phyloP scores from a whole-genome alignment of 2,797 vertebrate genomes.

The Antrozous pallidus region DNA sequence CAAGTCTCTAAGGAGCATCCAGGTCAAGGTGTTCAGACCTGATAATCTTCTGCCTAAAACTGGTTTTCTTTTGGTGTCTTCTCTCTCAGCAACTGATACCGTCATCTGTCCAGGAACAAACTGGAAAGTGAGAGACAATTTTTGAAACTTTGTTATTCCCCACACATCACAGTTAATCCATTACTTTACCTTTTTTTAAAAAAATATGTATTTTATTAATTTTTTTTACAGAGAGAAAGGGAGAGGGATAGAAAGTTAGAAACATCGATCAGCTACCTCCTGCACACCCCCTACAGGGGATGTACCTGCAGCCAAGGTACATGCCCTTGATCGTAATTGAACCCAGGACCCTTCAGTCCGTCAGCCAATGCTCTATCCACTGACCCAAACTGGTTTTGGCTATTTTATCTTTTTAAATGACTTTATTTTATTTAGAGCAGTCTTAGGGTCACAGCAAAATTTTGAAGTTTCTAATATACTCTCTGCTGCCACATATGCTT shows the following conservation, averaged over 20 bases:
- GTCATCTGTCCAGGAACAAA: neutral
- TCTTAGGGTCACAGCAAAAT: neutral
- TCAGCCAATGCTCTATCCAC: no score
- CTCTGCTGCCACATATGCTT: neutral
- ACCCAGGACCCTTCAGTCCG: no score
- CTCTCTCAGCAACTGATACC: neutral
- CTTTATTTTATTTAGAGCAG: neutral
- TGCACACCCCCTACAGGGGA: no score
- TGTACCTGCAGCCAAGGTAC: no score
- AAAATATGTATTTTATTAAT: no score
- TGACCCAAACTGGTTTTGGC: no score
- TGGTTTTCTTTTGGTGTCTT: neutral
- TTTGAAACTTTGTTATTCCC: neutral
- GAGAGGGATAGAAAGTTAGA: no score
- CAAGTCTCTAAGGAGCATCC: neutral
- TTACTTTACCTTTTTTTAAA: constrained; percentile 3
- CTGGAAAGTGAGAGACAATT: neutral
- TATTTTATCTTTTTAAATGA: neutral
- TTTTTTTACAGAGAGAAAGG: no score
- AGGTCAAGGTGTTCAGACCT: neutral
- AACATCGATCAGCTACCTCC: no score
- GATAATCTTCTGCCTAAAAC: neutral
- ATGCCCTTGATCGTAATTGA: no score
- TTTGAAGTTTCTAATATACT: neutral
- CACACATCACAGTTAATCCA: neutral